phyloP scores from a whole-genome alignment of 2,113 vertebrate genomes.

The Halcyon malimbica region DNA sequence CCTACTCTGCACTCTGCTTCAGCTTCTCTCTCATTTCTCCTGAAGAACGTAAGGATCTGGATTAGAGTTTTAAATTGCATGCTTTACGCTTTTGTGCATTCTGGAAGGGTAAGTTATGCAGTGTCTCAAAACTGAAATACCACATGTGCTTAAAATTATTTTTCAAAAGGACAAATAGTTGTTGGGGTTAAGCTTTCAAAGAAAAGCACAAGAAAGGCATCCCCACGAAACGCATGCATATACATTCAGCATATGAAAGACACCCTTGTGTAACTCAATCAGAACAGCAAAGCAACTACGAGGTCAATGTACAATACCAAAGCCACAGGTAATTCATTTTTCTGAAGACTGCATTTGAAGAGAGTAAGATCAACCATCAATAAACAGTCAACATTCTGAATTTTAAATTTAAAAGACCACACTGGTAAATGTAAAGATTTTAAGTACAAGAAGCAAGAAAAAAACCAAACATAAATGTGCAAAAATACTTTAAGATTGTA shows the following conservation, averaged over 20 bases:
- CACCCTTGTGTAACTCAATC: background rate
- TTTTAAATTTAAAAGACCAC: background rate
- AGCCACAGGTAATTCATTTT: background rate
- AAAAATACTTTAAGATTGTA: background rate
- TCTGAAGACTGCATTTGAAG: background rate
- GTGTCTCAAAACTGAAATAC: background rate
- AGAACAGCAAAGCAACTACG: background rate
- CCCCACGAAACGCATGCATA: background rate
- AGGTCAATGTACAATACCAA: background rate
- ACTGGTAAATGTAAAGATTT: background rate
- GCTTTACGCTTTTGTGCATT: background rate
- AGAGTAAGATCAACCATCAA: background rate
- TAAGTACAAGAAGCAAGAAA: background rate
- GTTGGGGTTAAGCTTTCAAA: background rate
- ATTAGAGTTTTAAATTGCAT: background rate
- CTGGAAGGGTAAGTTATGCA: background rate
- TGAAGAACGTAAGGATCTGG: background rate
- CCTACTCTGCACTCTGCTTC: background rate
- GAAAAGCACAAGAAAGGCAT: background rate
- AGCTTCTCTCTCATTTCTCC: background rate
- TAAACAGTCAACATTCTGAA: background rate
- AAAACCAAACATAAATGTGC: rapidly evolving
- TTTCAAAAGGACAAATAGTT: background rate
- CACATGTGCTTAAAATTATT: background rate
- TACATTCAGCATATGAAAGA: background rate